These are phyloP conservation scores for Drosophila albomicans DNA, from an alignment of 1,140 invertebrate genomes.

Conservation along the genomic window DNA sequence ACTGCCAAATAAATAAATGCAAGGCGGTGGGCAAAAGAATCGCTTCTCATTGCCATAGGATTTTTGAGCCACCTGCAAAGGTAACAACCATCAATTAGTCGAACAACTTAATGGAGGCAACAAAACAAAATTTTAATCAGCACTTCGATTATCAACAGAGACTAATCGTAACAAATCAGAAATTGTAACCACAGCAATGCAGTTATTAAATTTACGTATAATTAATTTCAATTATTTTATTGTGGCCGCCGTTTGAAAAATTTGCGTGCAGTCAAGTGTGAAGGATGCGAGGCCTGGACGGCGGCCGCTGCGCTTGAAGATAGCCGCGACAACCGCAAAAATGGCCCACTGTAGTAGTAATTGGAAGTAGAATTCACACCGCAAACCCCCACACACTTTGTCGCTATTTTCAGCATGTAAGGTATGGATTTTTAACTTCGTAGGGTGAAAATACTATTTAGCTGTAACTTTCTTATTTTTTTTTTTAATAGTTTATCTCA, in stretches of 20 bases:
- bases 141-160: conserved; percentile 53
- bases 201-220: conserved; percentile 77
- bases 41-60: conserved; percentile 99
- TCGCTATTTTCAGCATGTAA: not conserved
- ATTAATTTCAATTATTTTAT: conserved; percentile 84
- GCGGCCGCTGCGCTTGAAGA: conserved; percentile 66
- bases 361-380: conserved; percentile 5
- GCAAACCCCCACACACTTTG: not conserved
- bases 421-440: not conserved
- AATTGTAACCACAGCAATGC: conserved; percentile 69
- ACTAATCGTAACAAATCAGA: conserved; percentile 63
- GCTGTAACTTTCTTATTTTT: not conserved
- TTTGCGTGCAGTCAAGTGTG: conserved; percentile 78
- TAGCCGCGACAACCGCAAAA: conserved; percentile 64
- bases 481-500: not conserved
- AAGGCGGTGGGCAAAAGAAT: conserved; percentile 99
- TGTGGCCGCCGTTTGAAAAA: conserved; percentile 73
- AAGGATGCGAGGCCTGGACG: conserved; percentile 75
- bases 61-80: conserved; percentile 94
- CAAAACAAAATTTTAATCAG: conserved; percentile 25
- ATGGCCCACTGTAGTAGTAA: conserved; percentile 46
- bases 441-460: not conserved
- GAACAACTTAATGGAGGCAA: conserved; percentile 38
- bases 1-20: conserved; percentile 98
- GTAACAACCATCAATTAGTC: conserved; percentile 25